Evolutionary conservation across 2,888 invertebrate genomes (phyloP).

Genomic region (Nebria salina): DNA sequence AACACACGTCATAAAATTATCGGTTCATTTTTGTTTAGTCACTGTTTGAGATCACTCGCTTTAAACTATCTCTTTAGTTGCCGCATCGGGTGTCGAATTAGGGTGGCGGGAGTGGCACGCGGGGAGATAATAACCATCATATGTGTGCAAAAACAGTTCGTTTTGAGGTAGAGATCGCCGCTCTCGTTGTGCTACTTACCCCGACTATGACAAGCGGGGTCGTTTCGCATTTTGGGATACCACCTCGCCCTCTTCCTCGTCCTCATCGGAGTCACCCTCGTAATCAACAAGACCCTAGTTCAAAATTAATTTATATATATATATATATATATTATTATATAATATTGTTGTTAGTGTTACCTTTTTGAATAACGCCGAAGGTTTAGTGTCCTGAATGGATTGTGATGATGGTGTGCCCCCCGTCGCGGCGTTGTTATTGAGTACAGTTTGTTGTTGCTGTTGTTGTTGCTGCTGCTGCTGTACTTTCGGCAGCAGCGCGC

Average conservation of each 20-base stretch:
- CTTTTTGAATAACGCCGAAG: conserved; percentile 65
- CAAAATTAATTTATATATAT: conserved; percentile 49
- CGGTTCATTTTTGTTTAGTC: background rate
- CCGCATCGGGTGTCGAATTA: background rate
- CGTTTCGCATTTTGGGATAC: conserved; percentile 73
- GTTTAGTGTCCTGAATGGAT: conserved; percentile 53
- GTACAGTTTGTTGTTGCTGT: conserved; percentile 57
- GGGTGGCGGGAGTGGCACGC: background rate
- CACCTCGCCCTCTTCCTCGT: conserved; percentile 77
- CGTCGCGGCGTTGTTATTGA: conserved; percentile 63
- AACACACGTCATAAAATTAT: background rate
- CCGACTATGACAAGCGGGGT: conserved; percentile 78
- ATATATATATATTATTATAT: background rate
- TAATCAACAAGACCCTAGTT: conserved; percentile 92
- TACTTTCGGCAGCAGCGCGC: conserved; percentile 54
- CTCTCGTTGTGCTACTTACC: conserved; percentile 25
- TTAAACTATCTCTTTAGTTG: background rate
- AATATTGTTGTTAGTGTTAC: conserved; percentile 55
- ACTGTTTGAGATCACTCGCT: background rate
- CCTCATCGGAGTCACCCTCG: conserved; percentile 97
- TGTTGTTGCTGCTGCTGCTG: conserved; percentile 47
- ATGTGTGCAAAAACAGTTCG: conserved; percentile 40
- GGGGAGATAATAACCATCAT: background rate
- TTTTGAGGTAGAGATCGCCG: conserved; percentile 16
- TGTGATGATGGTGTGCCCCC: conserved; percentile 61